Base-by-base conservation (phyloP, 2,888 invertebrate species). In the Pandemis heparana region DNA sequence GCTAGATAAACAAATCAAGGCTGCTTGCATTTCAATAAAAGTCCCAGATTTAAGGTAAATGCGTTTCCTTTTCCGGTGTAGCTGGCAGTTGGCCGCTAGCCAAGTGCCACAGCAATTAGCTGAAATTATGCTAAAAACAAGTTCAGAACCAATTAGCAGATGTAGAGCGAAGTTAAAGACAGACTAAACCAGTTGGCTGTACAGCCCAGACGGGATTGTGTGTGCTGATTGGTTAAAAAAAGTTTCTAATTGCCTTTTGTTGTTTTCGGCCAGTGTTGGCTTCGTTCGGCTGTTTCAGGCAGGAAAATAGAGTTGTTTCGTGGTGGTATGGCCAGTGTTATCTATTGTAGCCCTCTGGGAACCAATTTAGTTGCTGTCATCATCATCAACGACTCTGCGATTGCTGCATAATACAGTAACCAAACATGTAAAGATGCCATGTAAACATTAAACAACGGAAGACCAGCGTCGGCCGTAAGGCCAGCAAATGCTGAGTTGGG, bases 111-210 rank as follows among this genome's bases (percentile, higher is more conserved):
- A 86, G 92, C 91, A 92, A 92, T 94, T 94, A 93, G 92, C 92
- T 87, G 85, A 91, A 93, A 92, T 92, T 90, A 91, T 92, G 89
- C 87, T 89, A 87, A 92, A 92, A 94, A 93, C 92, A 92, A 92
- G 89, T 92, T 91, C 84, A 78, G 85, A 87, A 92, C 90, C 89
- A 92, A 92, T 93, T 92, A 92, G 89, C 89, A 90, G 91, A 90
- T 91, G 91, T 90, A 89, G 88, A 89, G 85, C 80, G 82, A 85
- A 89, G 84, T 87, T 87, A 86, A 87, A 84, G 86, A 88, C 84
- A 82, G 81, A 84, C 84, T 87, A 84, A 89, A 87, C 82, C 84
- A 83, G 84, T 87, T 88, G 84, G 84, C 81, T 85, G 81, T 83
- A 82, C 79, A 12, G 43, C 5, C 5, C 23, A 81, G 82, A 79